A percentile compares a stretch with the other conserved stretches of the same genome.
Conservation (phyloP, 1,140 invertebrate genomes). For the Trichomalopsis sarcophagae region DNA sequence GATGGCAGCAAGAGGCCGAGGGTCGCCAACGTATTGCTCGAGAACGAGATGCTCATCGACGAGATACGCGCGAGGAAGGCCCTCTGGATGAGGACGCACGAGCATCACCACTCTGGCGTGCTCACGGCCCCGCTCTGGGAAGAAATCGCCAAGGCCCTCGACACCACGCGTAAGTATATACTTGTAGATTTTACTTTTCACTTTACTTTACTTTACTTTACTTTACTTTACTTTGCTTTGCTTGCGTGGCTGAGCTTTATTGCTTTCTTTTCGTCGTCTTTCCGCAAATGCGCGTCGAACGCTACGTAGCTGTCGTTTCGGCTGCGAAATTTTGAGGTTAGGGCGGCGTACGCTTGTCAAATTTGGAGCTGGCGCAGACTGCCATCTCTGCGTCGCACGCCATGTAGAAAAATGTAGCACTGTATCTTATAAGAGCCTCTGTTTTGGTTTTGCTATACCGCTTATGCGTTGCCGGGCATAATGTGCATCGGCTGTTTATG, state of each 20-base stretch:
- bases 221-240: not conserved
- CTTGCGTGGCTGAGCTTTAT: not conserved
- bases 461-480: not conserved
- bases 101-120: conserved; percentile 37
- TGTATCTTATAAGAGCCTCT: not conserved
- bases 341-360: not conserved
- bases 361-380: no score
- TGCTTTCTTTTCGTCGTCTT: not conserved
- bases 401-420: no score
- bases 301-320: no score
- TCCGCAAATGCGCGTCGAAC: no score
- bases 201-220: not conserved
- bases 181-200: not conserved
- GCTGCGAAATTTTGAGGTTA: conserved; percentile 3
- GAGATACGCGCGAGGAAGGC: conserved; percentile 40
- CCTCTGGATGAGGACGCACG: conserved; percentile 49
- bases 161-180: conserved; percentile 45
- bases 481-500: not conserved
- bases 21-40: conserved; percentile 45
- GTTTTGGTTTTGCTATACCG: not conserved
- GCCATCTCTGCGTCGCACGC: no score
- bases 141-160: conserved; percentile 43
- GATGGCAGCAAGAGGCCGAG: conserved; percentile 33
- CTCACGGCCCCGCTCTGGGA: conserved; percentile 43
- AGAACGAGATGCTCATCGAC: conserved; percentile 51